Evolutionary conservation across 2,888 invertebrate genomes (phyloP), one percentile per base, ranked within the genome.

Genomic region (Drosophila colorata): DNA sequence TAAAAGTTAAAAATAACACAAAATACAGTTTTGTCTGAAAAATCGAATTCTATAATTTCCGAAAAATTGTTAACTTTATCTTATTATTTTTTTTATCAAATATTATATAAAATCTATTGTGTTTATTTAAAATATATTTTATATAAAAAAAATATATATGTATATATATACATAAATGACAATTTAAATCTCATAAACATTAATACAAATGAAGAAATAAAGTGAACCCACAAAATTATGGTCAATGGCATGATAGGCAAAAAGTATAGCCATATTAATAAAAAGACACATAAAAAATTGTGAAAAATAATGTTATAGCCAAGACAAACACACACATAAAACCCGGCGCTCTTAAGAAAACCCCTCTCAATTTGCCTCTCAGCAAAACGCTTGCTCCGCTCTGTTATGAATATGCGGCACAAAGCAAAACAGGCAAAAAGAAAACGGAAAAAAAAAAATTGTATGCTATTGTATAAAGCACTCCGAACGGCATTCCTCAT

Each of bases 381-480:
- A 13, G 8, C 8, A 31, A 31, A 31, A 49, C 13, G 18, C 20
- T 28, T 28, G 38, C 38, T 38, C 9, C 63, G 65, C 78, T 85
- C 78, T 85, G 85, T 87, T 85, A 56, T 85, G 85, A 85, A 85
- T 75, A 71, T 56, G 85, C 82, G 56, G 64, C 72, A 28, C 63
- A 85, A 85, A 84, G 66, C 23, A 53, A 16, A 77, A 11, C 7
- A n/a, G 57, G 49, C 63, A 69, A 70, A 49, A 64, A 61, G 52
- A 55, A 57, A 33, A 13, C 11, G 56, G 56, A 48, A 16, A 28
- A 60, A 49, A 71, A 40, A 35, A 56, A 16, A 61, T 44, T 51
- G 43, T 61, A 41, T 53, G 58, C 31, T 43, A n/a, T 37, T 56
- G 60, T 38, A 48, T 53, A 23, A 6, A 53, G 11, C 23, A 53